Conservation (phyloP, 1,140 invertebrate species). For the Heterodera carotae region DNA sequence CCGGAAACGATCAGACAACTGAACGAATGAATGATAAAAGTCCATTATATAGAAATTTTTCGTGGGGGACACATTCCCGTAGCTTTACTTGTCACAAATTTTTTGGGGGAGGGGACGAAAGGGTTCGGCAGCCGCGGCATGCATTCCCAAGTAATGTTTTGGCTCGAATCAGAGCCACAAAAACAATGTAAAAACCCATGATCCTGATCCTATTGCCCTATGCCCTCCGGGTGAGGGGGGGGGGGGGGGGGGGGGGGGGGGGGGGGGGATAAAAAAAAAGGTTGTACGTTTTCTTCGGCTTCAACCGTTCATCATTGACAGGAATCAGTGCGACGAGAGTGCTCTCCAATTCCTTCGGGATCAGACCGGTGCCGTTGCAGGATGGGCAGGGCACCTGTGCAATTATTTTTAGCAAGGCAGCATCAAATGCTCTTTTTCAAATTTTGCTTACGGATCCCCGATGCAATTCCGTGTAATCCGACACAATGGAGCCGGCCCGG, state of each 20-base stretch:
- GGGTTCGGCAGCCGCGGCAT: too few species aligned
- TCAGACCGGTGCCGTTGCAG: conserved; percentile 65
- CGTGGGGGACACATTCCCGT: too few species aligned
- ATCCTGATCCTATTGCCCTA: too few species aligned
- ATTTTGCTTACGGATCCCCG: conserved; percentile 12
- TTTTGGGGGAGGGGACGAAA: too few species aligned
- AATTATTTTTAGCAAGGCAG: too few species aligned
- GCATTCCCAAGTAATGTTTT: too few species aligned
- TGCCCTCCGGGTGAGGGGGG: too few species aligned
- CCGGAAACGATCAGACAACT: conserved; percentile 46
- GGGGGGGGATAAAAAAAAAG: too few species aligned
- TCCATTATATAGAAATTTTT: not conserved
- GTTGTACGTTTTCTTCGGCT: conserved; percentile 67
- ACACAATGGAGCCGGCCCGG: not conserved
- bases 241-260: too few species aligned
- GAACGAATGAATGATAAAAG: conserved; percentile 8
- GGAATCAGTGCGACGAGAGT: conserved; percentile 67
- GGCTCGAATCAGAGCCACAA: too few species aligned
- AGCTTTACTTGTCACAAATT: too few species aligned
- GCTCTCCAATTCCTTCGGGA: conserved; percentile 66
- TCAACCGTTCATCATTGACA: conserved; percentile 66
- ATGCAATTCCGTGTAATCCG: conserved; percentile 31
- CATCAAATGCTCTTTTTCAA: not conserved
- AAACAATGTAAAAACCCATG: too few species aligned
- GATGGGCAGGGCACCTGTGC: conserved; percentile 65